Evolutionary conservation across 2,888 invertebrate genomes (phyloP), one percentile per base, ranked within the genome.

Genomic region (Nesidiocoris tenuis): DNA sequence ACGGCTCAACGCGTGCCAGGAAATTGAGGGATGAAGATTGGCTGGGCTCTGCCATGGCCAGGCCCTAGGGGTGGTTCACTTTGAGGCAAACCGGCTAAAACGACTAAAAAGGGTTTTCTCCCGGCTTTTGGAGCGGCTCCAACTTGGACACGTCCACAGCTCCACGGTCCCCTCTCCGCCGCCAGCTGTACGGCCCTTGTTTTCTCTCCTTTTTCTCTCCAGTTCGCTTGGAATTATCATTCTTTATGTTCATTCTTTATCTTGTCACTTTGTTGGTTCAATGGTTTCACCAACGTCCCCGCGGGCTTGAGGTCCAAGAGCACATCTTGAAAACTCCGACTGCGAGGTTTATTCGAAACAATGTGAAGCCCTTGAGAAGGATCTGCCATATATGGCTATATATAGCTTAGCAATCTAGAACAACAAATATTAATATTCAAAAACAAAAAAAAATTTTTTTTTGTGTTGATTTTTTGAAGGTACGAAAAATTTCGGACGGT

Each of bases 11-110:
- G 22, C 70, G 22, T 70, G 70, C 70, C 70, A 70, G 70, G 70
- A 70, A 70, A 70, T 59, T 70, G 70, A 70, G 24, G 59, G 70
- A 70, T 70, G 70, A 70, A 70, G 59, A 57, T 59, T 70, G 59
- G 70, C 67, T 55, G 9, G 39, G 39, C 39, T 39, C 5, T 39
- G 39, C 39, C 12, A 39, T 7, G 39, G 39, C 39, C 12, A 39
- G 39, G 24, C 57, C 57, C 57, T 24, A 39, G 24, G 70, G 59
- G 70, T 16, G 2, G 16, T 68, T 68, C 9, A 57, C 22, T 59
- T 70, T 23, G 57, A 25, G 59, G 70, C 21, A 70, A 68, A 39
- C 39, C 39, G 39, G 59, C 23, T 59, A 57, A 57, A 70, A 59
- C 57, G 16, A 16, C 63, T 16, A 21, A 63, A 63, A 21, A 19